Conservation (phyloP, 1,140 invertebrate species). For the Physella acuta region DNA sequence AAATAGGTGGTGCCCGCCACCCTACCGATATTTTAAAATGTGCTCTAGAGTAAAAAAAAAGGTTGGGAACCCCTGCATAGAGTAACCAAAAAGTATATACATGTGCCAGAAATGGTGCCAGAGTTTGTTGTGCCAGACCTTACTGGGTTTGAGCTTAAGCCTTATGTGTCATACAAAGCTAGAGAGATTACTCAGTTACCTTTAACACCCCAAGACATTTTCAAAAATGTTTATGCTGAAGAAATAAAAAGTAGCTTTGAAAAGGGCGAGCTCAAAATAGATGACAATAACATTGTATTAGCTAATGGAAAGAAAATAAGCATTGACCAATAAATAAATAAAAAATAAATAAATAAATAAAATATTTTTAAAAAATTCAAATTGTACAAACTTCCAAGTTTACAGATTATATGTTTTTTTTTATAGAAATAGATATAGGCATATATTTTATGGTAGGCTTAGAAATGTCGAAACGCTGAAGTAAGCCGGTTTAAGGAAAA, state of each 20-base stretch:
- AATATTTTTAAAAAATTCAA: too few species aligned
- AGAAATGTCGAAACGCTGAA: conserved; percentile 48
- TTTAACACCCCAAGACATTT: conserved; percentile 83
- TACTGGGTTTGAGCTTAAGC: conserved; percentile 78
- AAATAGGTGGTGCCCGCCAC: too few species aligned
- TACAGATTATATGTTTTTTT: too few species aligned
- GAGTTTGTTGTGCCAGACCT: conserved; percentile 90
- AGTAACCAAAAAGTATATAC: conserved; percentile 22
- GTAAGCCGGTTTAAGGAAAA: conserved; percentile 49
- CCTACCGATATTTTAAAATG: too few species aligned
- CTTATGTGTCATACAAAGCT: conserved; percentile 87
- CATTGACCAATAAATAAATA: background rate
- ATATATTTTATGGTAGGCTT: too few species aligned
- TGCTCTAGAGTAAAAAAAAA: too few species aligned
- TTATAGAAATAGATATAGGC: too few species aligned
- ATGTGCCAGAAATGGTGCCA: conserved; percentile 85
- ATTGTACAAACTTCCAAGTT: too few species aligned
- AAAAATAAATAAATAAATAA: too few species aligned
- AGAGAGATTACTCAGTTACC: conserved; percentile 74
- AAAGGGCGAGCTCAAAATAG: conserved; percentile 59
- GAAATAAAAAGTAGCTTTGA: conserved; percentile 82
- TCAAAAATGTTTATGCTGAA: conserved; percentile 77
- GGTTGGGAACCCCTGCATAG: too few species aligned
- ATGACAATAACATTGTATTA: background rate
- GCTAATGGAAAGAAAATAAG: background rate